A percentile compares a stretch with the other conserved stretches of the same genome.
Conservation (phyloP, 2,888 invertebrate genomes). For the Ophraella communa region DNA sequence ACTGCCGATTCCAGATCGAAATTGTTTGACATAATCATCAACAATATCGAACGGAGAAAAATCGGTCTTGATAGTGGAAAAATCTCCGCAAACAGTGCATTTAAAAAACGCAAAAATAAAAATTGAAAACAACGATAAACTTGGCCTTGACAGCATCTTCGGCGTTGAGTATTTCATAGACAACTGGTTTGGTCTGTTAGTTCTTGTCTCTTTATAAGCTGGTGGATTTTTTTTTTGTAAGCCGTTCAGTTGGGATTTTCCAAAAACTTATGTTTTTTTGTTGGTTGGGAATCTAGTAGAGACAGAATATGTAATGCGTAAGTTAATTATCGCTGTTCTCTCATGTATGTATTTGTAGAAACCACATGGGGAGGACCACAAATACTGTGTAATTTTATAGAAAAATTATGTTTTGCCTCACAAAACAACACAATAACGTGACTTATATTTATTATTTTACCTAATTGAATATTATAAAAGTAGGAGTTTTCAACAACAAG, state of each 20-base stretch:
- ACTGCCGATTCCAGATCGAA: slow-evolving; percentile 42
- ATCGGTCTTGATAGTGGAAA: slow-evolving; percentile 49
- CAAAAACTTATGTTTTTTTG: slow-evolving; percentile 6
- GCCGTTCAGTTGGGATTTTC: slow-evolving; percentile 11
- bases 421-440: no score
- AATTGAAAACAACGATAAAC: slow-evolving; percentile 7
- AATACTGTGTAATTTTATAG: background rate
- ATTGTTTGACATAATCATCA: slow-evolving; percentile 51
- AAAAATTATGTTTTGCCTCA: background rate
- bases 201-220: slow-evolving; percentile 16
- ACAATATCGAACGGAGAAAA: slow-evolving; percentile 51
- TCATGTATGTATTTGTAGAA: background rate
- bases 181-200: slow-evolving; percentile 8
- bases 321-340: background rate
- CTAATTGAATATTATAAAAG: no score
- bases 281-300: background rate
- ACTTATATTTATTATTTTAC: no score
- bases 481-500: no score
- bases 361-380: background rate
- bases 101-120: slow-evolving; percentile 1
- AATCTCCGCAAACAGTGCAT: slow-evolving; percentile 6
- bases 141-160: slow-evolving; percentile 15
- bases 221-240: background rate
- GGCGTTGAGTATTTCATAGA: background rate
- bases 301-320: background rate